Evolutionary conservation across 2,888 invertebrate genomes (phyloP), one percentile per base, ranked within the genome.

Genomic region (Oligia fasciuncula): DNA sequence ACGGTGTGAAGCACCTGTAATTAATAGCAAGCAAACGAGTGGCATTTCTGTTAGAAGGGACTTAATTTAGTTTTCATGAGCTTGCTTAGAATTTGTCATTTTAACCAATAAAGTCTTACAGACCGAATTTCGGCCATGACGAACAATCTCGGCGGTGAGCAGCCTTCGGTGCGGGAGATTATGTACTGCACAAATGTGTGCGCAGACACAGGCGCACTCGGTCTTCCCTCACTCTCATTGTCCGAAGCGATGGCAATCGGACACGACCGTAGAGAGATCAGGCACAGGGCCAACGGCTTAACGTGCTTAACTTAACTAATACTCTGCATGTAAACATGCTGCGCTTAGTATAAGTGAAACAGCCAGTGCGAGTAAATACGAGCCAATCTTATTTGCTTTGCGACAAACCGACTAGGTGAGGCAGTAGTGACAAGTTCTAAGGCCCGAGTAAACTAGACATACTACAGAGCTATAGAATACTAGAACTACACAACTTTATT

Each of bases 21-120:
- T 79, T 69, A 60, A 17, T 35, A 68, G 35, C 76, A 35, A 63
- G 66, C 49, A 80, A 76, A 76, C 4, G 29, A 65, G 60, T 35
- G 9, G 5, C 14, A 62, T 73, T 65, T 49, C 40, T 43, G 51
- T 63, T n/a, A 14, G 23, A 29, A 60, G 19, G 17, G 23, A 17
- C 49, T 62, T 51, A 63, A 76, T 51, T 69, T 23, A 23, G 1
- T 35, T 14, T 35, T 46, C 17, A 63, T 23, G 17, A 5, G 0
- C 6, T 66, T 23, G 8, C 14, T 57, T 19, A 57, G 5, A 29
- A 19, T 14, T 46, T 54, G 54, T 35, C 35, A 57, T 6, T 66
- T n/a, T 5, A 23, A 5, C 11, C 40, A 19, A 19, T 54, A 54
- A 19, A 54, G 54, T 54, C 19, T 17, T 51, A 2, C 6, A 51